phyloP scores from a whole-genome alignment of 2,888 invertebrate genomes.

The Melikaiella ostensackeni region DNA sequence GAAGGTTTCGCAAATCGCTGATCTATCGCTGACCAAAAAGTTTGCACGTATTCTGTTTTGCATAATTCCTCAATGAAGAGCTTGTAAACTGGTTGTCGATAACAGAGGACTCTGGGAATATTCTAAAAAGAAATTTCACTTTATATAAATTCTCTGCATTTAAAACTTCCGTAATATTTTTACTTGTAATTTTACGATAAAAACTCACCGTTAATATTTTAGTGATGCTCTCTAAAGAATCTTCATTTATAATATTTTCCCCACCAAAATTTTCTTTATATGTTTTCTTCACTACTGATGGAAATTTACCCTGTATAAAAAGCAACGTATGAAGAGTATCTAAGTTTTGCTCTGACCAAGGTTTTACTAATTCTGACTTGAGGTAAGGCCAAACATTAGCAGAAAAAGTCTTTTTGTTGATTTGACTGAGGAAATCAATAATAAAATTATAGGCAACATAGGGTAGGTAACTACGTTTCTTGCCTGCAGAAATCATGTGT shows the following conservation, averaged over 20 bases:
- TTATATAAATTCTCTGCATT: slow-evolving; percentile 33
- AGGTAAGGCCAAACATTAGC: slow-evolving; percentile 81
- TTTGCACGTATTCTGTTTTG: slow-evolving; percentile 78
- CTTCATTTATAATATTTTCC: slow-evolving; percentile 80
- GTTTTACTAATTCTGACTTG: slow-evolving; percentile 81
- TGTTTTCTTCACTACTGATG: slow-evolving; percentile 78
- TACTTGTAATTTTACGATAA: slow-evolving; percentile 19
- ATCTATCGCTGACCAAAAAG: slow-evolving; percentile 81
- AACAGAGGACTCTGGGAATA: slow-evolving; percentile 80
- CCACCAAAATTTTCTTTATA: slow-evolving; percentile 80
- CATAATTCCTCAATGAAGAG: slow-evolving; percentile 80
- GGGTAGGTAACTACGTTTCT: slow-evolving; percentile 82
- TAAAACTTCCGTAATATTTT: slow-evolving; percentile 41
- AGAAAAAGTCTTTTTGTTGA: slow-evolving; percentile 80
- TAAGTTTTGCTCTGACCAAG: slow-evolving; percentile 82
- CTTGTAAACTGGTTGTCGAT: slow-evolving; percentile 83
- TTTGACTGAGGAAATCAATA: slow-evolving; percentile 80
- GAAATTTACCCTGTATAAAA: slow-evolving; percentile 77
- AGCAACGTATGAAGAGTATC: slow-evolving; percentile 83
- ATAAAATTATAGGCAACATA: slow-evolving; percentile 82
- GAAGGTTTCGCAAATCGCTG: slow-evolving; percentile 78
- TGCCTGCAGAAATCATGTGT: slow-evolving; percentile 79
- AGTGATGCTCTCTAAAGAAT: slow-evolving; percentile 80
- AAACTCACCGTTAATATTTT: slow-evolving; percentile 82
- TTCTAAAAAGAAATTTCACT: slow-evolving; percentile 77